Base-by-base conservation (phyloP, 1,140 invertebrate species). In the Drosophila pandora region DNA sequence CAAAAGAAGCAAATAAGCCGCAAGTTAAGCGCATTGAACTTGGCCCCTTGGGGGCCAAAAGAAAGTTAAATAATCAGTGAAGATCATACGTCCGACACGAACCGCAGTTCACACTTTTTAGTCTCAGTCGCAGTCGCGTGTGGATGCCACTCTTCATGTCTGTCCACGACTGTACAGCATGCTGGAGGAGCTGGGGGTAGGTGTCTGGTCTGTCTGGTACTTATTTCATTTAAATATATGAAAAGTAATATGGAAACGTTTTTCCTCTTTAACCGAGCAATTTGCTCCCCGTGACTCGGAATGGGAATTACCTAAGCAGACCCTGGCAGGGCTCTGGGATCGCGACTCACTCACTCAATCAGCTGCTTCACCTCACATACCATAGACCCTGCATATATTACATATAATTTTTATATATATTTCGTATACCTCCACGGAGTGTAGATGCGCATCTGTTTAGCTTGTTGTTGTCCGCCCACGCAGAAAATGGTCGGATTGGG, bases 1-100 rank as follows among this genome's bases (percentile, higher is more conserved):
- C 43, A 47, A 22, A 22, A 64, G 57, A 82, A 53, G 69, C 58
- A 48, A 47, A 58, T 48, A 64, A 72, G 68, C 60, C 49, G 59
- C 48, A 65, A 64, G 64, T 50, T 59, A 88, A 82, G 82, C 82
- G 83, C 82, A 88, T 88, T 87, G 82, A 87, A 87, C 82, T 81
- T 69, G 64, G 61, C 64, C 69, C 74, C 73, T n/a, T 21, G 39
- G 50, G 59, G 47, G 59, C 53, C 76, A 50, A 85, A 87, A 85
- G 79, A 87, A 87, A 88, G 83, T 87, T 87, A 71, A 88, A 67
- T 83, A 79, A 79, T 68, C 71, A 77, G 60, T 37, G 47, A 80
- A 56, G 61, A 78, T 74, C 61, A 67, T 65, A 76, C 59, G 23
- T 23, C n/a, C 50, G 37, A 37, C 49, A 61, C 23, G 23, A 43